Conservation (phyloP, 2,888 invertebrate species). For the Platycnemis pennipes region DNA sequence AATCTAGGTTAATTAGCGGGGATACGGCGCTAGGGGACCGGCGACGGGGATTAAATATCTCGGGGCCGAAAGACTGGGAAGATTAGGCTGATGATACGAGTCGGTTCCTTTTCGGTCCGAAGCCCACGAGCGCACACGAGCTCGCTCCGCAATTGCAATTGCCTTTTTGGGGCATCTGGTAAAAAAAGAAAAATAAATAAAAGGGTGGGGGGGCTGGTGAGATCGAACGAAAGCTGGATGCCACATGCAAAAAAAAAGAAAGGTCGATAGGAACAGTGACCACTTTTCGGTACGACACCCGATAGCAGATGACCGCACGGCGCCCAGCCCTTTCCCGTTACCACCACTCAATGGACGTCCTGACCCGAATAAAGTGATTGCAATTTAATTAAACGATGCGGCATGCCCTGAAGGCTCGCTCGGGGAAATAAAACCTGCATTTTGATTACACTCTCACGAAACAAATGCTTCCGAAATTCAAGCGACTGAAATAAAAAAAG, state of each 20-base stretch:
- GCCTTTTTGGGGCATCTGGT: background rate
- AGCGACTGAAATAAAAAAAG: too few relatives aligned
- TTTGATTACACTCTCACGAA: background rate
- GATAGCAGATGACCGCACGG: background rate
- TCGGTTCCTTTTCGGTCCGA: background rate
- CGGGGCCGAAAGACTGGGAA: background rate
- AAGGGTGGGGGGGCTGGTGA: background rate
- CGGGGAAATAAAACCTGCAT: background rate
- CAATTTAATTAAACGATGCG: background rate
- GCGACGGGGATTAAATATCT: constrained; percentile 4
- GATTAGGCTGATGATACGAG: constrained; percentile 20
- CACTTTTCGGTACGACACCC: background rate
- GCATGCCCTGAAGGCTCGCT: background rate
- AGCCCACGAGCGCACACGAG: background rate
- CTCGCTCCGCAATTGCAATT: background rate
- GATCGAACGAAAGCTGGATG: background rate
- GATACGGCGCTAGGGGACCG: background rate
- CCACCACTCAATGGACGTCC: background rate
- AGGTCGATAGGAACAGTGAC: background rate
- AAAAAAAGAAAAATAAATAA: background rate
- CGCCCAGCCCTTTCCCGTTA: background rate
- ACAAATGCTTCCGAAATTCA: too few relatives aligned
- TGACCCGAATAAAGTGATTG: constrained; percentile 14
- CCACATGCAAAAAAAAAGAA: background rate
- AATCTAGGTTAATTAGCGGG: background rate